These are phyloP conservation scores for Psittacara wagleri DNA, from an alignment of 2,113 vertebrate species.

Conservation along the genomic window DNA sequence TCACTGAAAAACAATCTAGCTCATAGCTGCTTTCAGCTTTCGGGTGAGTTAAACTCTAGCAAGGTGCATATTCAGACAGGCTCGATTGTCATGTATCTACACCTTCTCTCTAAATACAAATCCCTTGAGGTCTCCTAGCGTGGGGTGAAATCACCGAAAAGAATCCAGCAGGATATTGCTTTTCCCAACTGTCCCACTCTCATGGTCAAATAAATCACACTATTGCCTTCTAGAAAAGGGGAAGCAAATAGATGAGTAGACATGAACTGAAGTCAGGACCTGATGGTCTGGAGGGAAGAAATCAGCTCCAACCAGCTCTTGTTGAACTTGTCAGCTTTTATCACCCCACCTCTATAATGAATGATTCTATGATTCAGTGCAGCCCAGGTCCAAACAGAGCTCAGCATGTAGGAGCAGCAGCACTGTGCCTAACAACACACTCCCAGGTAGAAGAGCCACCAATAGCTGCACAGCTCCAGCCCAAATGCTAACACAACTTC, in stretches of 20 bases:
- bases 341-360: not conserved
- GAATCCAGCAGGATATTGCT: not conserved
- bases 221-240: not conserved
- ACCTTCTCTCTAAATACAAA: not conserved
- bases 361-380: not conserved
- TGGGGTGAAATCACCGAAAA: not conserved
- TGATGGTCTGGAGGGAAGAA: not conserved
- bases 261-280: not conserved
- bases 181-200: not conserved
- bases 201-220: not conserved
- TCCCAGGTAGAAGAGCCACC: accelerated
- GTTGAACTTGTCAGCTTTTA: not conserved
- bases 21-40: not conserved
- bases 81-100: not conserved
- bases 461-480: accelerated
- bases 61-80: not conserved
- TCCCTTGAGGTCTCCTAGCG: not conserved
- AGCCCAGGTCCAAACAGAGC: not conserved
- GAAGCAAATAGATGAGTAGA: not conserved
- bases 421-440: accelerated
- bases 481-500: not conserved
- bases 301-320: not conserved
- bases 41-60: not conserved
- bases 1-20: not conserved
- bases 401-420: not conserved